Base-by-base conservation (phyloP, 2,113 vertebrate genomes). In the Rhizomys pruinosus region DNA sequence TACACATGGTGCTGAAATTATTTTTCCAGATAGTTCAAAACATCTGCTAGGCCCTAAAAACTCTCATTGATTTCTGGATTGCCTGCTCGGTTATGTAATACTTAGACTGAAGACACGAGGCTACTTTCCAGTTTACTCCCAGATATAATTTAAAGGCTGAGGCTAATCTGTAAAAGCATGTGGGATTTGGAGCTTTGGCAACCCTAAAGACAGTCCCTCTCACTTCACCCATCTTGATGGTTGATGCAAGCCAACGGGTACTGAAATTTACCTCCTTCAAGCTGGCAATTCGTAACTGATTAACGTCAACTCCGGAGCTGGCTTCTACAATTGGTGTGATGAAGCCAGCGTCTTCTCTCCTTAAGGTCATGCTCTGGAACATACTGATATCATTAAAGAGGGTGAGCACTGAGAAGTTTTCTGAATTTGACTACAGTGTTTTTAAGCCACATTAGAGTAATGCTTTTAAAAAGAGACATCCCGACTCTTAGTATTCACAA, bases 131-230 rank as follows among this genome's bases (percentile, higher is more conserved):
- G 80, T 84, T 87, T 91, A 93, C 81, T 96, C 95, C 89, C 93
- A 96, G 87, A 94, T 96, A 94, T 74, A 91, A 95, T 94, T 95
- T 89, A 88, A 93, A 72, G 85, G 81, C 61, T 94, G 90, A 97
- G 89, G 94, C 64, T 95, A 95, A 96, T 95, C 91, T 95, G 34
- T 68, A 84, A 96, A 96, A 97, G 55, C 91, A 91, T 78, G 64
- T 80, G 77, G 85, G 96, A 96, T 95, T 96, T 89, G 66, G 57
- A 95, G n/a, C 92, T 37, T 87, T 95, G 96, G 90, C 93, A 94
- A 61, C 90, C 19, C 57, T 81, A n/a, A 87, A 95, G 87, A 81
- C 80, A 90, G 27, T 72, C 71, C 89, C 71, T 7, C 72, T 80
- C 72, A 69, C 61, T 84, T 23, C 64, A 87, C 64, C 47, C 78